These are phyloP conservation scores for Cervus canadensis DNA, from an alignment of 2,113 vertebrate species.

Conservation along the genomic window DNA sequence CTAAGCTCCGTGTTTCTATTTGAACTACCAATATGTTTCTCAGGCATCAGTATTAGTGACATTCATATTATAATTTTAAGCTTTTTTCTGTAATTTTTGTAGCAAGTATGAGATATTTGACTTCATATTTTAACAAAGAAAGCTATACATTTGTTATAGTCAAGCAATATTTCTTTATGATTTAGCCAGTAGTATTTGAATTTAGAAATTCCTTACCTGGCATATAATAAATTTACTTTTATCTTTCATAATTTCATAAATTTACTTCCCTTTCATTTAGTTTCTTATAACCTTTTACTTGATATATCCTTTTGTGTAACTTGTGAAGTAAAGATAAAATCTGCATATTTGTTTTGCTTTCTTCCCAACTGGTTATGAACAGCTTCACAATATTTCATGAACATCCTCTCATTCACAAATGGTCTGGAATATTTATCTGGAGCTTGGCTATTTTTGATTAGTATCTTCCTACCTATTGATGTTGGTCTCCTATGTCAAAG, in stretches of 20 bases:
- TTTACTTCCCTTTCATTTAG: neutral
- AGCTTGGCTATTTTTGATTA: neutral
- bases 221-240: neutral
- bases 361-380: neutral
- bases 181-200: neutral
- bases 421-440: neutral
- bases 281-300: neutral
- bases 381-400: neutral
- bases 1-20: neutral
- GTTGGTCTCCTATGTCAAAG: neutral
- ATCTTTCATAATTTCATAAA: neutral
- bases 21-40: neutral
- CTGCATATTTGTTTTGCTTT: neutral
- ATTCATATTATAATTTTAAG: neutral
- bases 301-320: neutral
- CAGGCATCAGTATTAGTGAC: neutral
- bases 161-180: neutral
- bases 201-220: neutral
- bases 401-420: neutral
- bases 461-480: neutral
- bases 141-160: neutral
- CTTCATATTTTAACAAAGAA: neutral
- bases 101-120: neutral
- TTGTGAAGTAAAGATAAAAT: neutral
- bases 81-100: neutral